These are phyloP conservation scores for Dinothrombium tinctorium DNA, from an alignment of 1,140 invertebrate genomes.

Conservation along the genomic window DNA sequence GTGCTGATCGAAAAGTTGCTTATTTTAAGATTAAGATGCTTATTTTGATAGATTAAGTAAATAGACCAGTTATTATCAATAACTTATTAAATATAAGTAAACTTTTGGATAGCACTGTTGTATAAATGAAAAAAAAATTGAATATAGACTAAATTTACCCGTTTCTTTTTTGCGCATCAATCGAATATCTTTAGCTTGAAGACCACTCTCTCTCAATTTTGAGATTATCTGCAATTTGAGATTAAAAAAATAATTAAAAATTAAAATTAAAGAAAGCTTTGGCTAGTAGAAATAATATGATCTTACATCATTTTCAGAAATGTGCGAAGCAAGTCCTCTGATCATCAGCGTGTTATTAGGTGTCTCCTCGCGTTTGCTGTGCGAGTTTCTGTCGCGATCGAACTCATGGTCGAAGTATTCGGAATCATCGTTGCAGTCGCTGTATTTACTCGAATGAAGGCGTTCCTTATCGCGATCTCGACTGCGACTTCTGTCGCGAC, in stretches of 20 bases:
- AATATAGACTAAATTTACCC: constrained; percentile 27
- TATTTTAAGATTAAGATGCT: too few relatives aligned
- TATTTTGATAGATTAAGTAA: too few relatives aligned
- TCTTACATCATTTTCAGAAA: background rate
- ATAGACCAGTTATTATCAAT: too few relatives aligned
- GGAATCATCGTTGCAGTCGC: background rate
- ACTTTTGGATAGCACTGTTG: too few relatives aligned
- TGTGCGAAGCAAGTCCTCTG: background rate
- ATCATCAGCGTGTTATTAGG: background rate
- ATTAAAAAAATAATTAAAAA: background rate
- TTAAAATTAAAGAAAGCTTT: background rate
- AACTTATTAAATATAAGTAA: too few relatives aligned
- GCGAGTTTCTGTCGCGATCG: background rate
- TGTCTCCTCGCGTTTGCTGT: too few relatives aligned
- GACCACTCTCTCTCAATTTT: constrained; percentile 29
- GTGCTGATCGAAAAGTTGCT: too few relatives aligned
- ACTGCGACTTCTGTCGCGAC: background rate
- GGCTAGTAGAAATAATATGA: background rate
- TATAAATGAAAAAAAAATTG: background rate
- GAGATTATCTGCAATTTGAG: background rate
- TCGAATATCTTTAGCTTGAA: constrained; percentile 56
- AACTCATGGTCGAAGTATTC: background rate
- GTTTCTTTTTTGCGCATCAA: constrained; percentile 61
- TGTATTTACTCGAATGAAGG: background rate
- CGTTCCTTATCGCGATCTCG: background rate